Evolutionary conservation across 1,140 invertebrate species (phyloP), one percentile per base, ranked within the genome.

Genomic region (Brachystomella parvula): DNA sequence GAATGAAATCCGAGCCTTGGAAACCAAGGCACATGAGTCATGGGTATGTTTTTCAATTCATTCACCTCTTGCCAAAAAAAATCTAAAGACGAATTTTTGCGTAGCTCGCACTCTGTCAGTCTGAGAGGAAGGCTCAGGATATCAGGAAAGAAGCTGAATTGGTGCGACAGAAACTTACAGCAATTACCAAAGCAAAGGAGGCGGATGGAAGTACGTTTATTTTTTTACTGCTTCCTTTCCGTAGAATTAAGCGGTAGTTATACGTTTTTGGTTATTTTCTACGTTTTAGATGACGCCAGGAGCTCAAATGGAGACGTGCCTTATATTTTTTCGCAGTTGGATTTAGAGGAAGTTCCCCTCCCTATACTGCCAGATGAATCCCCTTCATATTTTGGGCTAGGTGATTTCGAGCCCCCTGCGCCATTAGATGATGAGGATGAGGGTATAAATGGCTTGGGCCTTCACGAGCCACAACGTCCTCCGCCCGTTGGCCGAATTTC

Each of bases 31-130:
- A 49, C 69, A 70, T 35, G 72, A 73, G 32, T 56, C 68, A 49
- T 73, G 66, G 64, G 72, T 73, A 65, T 69, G 66, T 21, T 3
- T 3, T 56, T 53, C 2, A 9, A n/a, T 2, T 62, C 15, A 15
- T 64, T 47, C 28, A 15, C 24, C 31, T 21, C 0, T 17, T 58
- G 12, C 26, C 31, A 26, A 21, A 26, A 3, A 12, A 15, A 28
- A 2, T 60, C 24, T 24, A 24, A 32, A 24, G 2, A 29, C 33
- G 3, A 62, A 28, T 56, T 63, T 59, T 31, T 21, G 57, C 53
- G 28, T 47, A 73, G 72, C 47, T 73, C 3, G 64, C 66, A 47
- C 47, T 73, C 33, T 73, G 72, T 33, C 72, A 73, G 63, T 65
- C 72, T 0, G 72, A 73, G 35, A 56, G 72, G n/a, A 73, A 68